Evolutionary conservation across 1,140 invertebrate species (phyloP), one percentile per base, ranked within the genome.

Genomic region (Halictus rubicundus): DNA sequence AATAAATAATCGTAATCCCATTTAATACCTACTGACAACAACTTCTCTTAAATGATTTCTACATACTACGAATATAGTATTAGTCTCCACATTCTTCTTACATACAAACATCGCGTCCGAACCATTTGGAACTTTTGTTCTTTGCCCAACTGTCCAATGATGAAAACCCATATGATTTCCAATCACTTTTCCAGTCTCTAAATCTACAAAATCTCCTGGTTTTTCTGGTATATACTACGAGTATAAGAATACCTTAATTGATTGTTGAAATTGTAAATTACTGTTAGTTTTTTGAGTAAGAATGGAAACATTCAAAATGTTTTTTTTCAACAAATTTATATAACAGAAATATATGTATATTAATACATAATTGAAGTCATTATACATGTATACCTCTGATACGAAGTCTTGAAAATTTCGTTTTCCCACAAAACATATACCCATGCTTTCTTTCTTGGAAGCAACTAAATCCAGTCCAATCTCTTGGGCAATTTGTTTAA

Each of bases 371-470:
- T 59, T 21, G 52, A 46, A 39, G 25, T 75, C 78, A 52, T 72
- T 78, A 8, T 32, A 32, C 2, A 32, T 32, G 5, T 77, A 59
- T 93, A 96, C 96, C 91, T 97, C 95, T 37, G 94, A 93, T 89
- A 97, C 97, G 87, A 97, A 97, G 78, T 95, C 83, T 89, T 95
- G 93, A 91, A 97, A 97, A 86, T 95, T 94, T 83, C 96, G 94
- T 90, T 96, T 95, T 27, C 99, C 99, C 89, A 99, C 97, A 92
- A 99, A 99, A 93, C 98, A 99, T 85, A 99, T 99, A 23, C 99
- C 98, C 90, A 96, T 97, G 89, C 98, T 99, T 93, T 99, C 98
- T 89, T 95, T 96, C 88, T 98, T 99, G 27, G 94, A 93, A n/a
- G 95, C 95, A 82, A 99, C 94, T 84, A 94, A 94, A 14, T 95